Evolutionary conservation across 2,113 vertebrate species (phyloP), one percentile per base, ranked within the genome.

Genomic region (Seriola rivoliana): DNA sequence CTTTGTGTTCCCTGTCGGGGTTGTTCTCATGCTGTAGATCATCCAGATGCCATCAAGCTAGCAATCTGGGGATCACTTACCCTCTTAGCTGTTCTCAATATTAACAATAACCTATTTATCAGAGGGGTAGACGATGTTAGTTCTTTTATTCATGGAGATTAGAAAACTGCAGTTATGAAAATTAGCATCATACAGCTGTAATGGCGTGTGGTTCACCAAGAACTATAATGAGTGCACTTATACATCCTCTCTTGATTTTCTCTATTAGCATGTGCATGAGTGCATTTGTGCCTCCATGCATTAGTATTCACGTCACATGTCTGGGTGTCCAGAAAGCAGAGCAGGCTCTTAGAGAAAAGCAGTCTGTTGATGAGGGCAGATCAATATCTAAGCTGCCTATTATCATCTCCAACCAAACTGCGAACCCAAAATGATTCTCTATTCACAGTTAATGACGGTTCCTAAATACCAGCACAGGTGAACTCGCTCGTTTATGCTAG

Each of bases 361-460:
- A 89, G 78, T 90, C 72, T 13, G 75, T 87, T 90, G 88, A 93
- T 86, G 82, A 91, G 90, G 83, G 75, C 63, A 85, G 88, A 92
- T 94, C 94, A 84, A 94, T 94, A 91, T 84, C 81, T 71, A 86
- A 93, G 85, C 82, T 75, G 59, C 67, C 80, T 84, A 81, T 90
- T 92, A 93, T 91, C 85, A 85, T 88, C 82, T 80, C 81, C 71
- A 71, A 81, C 85, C 84, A 81, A 92, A 86, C 80, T 21, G 21
- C 79, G 82, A 86, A 85, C 84, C 76, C 55, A 64, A 69, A 90
- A 84, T 89, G 58, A 93, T 90, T 90, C 88, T 79, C 74, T 65
- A 78, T 74, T 84, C 79, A 69, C 83, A 85, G 87, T 90, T 90
- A 94, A 91, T 89, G 81, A 89, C 86, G 76, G 79, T 85, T 86